Conservation (phyloP, 2,113 vertebrate genomes). For the Mesocricetus auratus region DNA sequence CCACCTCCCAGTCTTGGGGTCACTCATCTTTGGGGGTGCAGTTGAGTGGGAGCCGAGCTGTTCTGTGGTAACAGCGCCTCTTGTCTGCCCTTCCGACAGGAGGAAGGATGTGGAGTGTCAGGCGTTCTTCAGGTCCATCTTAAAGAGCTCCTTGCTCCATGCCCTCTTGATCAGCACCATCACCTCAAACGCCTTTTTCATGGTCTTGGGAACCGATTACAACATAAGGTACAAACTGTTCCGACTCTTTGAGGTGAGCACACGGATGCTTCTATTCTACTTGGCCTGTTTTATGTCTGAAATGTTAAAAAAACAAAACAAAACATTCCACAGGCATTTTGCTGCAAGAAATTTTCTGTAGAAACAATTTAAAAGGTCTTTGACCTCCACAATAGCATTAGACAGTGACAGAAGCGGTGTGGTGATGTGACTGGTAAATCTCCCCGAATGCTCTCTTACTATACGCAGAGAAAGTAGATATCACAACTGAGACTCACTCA, state of each 20-base stretch:
- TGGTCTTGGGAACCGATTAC: constrained; percentile 68
- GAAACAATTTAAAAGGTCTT: constrained; percentile 12
- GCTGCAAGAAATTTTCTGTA: constrained; percentile 20
- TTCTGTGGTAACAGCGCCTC: not conserved
- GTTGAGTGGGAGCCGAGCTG: not conserved
- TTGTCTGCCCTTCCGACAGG: constrained; percentile 68
- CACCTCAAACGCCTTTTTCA: constrained; percentile 14
- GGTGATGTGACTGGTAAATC: not conserved
- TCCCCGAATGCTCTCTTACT: not conserved
- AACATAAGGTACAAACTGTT: not conserved
- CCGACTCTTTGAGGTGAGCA: constrained; percentile 74
- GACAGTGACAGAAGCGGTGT: not conserved
- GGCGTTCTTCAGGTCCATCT: constrained; percentile 65
- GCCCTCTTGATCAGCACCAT: constrained; percentile 67
- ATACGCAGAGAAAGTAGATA: not conserved
- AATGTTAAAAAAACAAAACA: not conserved
- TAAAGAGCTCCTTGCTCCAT: not conserved
- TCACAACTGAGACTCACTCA: not conserved
- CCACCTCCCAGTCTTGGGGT: not conserved
- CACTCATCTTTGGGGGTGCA: not conserved
- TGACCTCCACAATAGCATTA: constrained; percentile 19
- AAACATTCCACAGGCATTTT: constrained; percentile 50
- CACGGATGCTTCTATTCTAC: not conserved
- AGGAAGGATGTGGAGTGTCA: constrained; percentile 57
- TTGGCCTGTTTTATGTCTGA: not conserved